These are phyloP conservation scores for Falco novaeseelandiae DNA, from an alignment of 2,797 vertebrate genomes.

Conservation along the genomic window DNA sequence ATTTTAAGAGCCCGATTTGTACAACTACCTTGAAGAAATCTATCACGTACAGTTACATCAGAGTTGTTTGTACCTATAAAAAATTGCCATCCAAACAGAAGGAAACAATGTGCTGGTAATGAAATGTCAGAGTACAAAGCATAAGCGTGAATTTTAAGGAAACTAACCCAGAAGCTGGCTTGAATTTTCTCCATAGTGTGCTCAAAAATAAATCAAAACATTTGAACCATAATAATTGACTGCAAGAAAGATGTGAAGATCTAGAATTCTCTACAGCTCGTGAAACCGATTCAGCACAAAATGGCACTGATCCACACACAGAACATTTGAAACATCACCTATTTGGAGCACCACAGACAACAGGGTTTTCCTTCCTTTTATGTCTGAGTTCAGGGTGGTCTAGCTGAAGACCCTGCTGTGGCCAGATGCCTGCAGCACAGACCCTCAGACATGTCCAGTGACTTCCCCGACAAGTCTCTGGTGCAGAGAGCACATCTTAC, in stretches of 20 bases:
- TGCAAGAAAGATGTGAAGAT: not conserved
- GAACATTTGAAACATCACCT: not conserved
- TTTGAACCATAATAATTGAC: not conserved
- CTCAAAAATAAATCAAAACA: not conserved
- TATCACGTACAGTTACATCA: not conserved
- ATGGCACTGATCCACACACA: not conserved
- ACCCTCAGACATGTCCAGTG: not conserved
- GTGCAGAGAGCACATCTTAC: not conserved
- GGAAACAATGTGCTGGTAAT: not conserved
- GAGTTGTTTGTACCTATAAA: not conserved
- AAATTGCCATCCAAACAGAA: not conserved
- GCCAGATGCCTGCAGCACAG: not conserved
- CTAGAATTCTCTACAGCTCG: not conserved
- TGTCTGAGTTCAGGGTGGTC: not conserved
- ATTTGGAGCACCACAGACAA: not conserved
- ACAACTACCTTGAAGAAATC: not conserved
- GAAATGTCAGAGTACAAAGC: not conserved
- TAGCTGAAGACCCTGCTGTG: not conserved
- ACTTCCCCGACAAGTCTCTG: not conserved
- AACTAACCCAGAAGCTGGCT: not conserved
- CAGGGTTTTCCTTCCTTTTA: not conserved
- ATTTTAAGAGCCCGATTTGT: not conserved
- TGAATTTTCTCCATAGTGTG: not conserved
- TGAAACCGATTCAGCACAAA: not conserved
- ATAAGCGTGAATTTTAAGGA: not conserved